phyloP scores from a whole-genome alignment of 2,888 invertebrate genomes.

The Leucophora obtusa region DNA sequence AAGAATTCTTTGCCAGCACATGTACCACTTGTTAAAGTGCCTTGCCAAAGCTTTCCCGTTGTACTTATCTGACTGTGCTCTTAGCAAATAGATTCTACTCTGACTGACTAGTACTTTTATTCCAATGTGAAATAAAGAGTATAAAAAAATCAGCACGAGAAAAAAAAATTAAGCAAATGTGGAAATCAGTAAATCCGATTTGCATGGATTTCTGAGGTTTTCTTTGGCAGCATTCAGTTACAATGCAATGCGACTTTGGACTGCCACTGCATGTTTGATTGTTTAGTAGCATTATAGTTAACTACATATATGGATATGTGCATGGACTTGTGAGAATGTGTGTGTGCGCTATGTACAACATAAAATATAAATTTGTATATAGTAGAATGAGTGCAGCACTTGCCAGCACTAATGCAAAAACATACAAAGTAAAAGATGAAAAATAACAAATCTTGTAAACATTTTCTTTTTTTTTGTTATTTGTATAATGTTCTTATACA shows the following conservation, averaged over 20 bases:
- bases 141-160: conserved; percentile 12
- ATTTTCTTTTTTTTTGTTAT: conserved; percentile 28
- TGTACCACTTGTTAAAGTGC: too few species aligned
- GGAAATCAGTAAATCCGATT: conserved; percentile 77
- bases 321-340: neutral
- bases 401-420: conserved; percentile 13
- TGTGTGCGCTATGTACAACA: neutral
- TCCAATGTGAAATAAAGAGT: too few species aligned
- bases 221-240: conserved; percentile 33
- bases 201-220: conserved; percentile 76
- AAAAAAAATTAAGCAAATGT: conserved; percentile 64
- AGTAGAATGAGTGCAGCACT: conserved; percentile 3
- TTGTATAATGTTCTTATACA: conserved; percentile 29
- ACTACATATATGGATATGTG: neutral
- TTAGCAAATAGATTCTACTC: too few species aligned
- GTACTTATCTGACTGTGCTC: too few species aligned
- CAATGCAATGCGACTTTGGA: conserved; percentile 23
- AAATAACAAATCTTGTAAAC: conserved; percentile 50
- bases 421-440: neutral
- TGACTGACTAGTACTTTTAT: too few species aligned
- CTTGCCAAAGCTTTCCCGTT: too few species aligned
- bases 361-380: neutral
- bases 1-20: too few species aligned
- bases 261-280: conserved; percentile 15
- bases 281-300: conserved; percentile 22